phyloP scores from a whole-genome alignment of 1,140 invertebrate genomes.

The Hermetia illucens region DNA sequence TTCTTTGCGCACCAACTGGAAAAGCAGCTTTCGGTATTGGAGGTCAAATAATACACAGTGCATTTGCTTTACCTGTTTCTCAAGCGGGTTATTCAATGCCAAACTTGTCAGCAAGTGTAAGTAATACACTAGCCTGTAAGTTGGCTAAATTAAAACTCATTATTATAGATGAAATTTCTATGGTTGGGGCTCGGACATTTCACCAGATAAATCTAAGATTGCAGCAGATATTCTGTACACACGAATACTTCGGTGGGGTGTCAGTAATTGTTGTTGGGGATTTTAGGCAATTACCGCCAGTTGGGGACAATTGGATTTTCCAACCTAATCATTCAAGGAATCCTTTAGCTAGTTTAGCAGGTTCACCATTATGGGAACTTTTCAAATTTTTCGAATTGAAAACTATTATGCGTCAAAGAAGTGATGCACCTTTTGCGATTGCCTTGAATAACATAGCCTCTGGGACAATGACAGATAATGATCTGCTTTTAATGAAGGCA shows the following conservation, averaged over 20 bases:
- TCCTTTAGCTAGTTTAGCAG: neutral
- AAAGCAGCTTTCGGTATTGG: slow-evolving; percentile 20
- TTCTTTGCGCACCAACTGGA: slow-evolving; percentile 16
- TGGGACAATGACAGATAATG: slow-evolving; percentile 7
- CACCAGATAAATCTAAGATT: slow-evolving; percentile 15
- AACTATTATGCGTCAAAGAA: slow-evolving; percentile 14
- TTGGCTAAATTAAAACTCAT: slow-evolving; percentile 14
- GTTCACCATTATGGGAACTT: slow-evolving; percentile 5
- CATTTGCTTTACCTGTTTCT: slow-evolving; percentile 15
- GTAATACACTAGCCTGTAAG: slow-evolving; percentile 9
- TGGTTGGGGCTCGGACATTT: slow-evolving; percentile 15
- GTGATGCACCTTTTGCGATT: slow-evolving; percentile 9
- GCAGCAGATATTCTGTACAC: slow-evolving; percentile 15
- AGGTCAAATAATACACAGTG: slow-evolving; percentile 19
- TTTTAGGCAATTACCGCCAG: slow-evolving; percentile 9
- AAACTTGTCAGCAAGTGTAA: slow-evolving; percentile 8
- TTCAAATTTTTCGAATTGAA: slow-evolving; percentile 9
- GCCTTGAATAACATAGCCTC: slow-evolving; percentile 12
- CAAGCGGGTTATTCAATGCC: slow-evolving; percentile 6
- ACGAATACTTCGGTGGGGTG: slow-evolving; percentile 12
- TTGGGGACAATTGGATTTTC: slow-evolving; percentile 6
- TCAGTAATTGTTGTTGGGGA: slow-evolving; percentile 9
- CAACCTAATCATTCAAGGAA: too few species aligned
- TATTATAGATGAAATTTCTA: slow-evolving; percentile 28
- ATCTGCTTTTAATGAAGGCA: too few species aligned